Percentiles rank a stretch among this genome's conserved stretches.
Conservation (phyloP, 2,888 invertebrate genomes). For the Aplocera efformata region DNA sequence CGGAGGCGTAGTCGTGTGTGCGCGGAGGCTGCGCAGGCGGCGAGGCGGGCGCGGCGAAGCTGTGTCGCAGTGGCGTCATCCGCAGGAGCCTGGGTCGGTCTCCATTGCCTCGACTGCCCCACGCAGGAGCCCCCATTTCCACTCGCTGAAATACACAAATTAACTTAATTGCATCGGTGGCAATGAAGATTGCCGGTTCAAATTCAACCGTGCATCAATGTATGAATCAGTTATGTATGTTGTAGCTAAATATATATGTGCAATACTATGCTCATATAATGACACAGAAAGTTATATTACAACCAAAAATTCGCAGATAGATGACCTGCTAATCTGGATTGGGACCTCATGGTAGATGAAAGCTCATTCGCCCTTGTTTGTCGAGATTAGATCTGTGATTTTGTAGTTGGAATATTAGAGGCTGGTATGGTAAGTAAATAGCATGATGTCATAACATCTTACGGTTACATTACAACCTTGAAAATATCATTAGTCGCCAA, state of each 20-base stretch:
- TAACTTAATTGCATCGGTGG: not conserved
- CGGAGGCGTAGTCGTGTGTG: constrained; percentile 76
- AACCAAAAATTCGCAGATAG: too few relatives aligned
- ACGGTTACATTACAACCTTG: constrained; percentile 4
- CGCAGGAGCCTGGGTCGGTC: constrained; percentile 79
- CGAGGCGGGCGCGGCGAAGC: constrained; percentile 77
- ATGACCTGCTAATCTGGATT: too few relatives aligned
- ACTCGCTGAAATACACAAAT: constrained; percentile 29
- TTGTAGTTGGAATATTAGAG: too few relatives aligned
- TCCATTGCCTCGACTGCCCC: constrained; percentile 72
- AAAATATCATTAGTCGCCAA: not conserved
- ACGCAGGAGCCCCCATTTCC: constrained; percentile 71
- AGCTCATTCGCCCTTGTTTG: too few relatives aligned
- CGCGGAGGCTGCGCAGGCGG: constrained; percentile 65
- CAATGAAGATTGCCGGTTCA: too few relatives aligned
- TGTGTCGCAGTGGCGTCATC: constrained; percentile 81
- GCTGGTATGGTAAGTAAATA: constrained; percentile 2
- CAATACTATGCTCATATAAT: too few relatives aligned
- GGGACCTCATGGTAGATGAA: too few relatives aligned
- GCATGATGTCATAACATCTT: not conserved
- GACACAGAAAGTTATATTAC: too few relatives aligned
- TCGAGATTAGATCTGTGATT: not conserved
- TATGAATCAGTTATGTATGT: too few relatives aligned
- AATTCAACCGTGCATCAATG: too few relatives aligned
- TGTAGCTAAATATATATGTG: too few relatives aligned